These are phyloP conservation scores for Eristalis pertinax DNA, from an alignment of 2,888 invertebrate species.

Conservation along the genomic window DNA sequence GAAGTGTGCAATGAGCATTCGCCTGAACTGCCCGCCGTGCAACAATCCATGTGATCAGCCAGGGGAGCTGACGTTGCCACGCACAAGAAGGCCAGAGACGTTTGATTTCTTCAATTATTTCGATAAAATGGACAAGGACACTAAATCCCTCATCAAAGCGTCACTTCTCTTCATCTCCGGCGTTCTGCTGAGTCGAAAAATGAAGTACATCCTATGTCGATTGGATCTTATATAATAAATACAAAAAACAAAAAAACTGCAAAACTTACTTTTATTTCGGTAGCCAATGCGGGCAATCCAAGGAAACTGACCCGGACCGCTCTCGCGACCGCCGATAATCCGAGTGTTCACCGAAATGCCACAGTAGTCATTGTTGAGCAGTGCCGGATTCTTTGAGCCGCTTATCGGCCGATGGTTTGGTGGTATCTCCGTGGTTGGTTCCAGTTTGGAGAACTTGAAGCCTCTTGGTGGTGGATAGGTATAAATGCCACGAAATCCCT, in stretches of 20 bases:
- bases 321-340: constrained; percentile 82
- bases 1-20: constrained; percentile 2
- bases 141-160: constrained; percentile 74
- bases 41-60: not conserved
- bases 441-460: constrained; percentile 52
- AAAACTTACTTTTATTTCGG: constrained; percentile 79
- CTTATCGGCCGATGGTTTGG: constrained; percentile 6
- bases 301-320: constrained; percentile 83
- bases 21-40: not conserved
- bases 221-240: constrained; percentile 36
- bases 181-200: constrained; percentile 74
- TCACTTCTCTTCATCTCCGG: constrained; percentile 75
- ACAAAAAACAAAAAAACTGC: not conserved
- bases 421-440: not conserved
- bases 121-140: constrained; percentile 60
- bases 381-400: not conserved
- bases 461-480: constrained; percentile 54
- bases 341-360: constrained; percentile 78
- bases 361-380: constrained; percentile 75
- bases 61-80: not conserved
- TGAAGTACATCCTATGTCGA: constrained; percentile 74
- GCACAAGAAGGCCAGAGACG: not conserved
- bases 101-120: not conserved
- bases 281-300: constrained; percentile 83
- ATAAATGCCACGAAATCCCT: constrained; percentile 72